phyloP scores from a whole-genome alignment of 2,888 invertebrate species.

The Leucania comma region DNA sequence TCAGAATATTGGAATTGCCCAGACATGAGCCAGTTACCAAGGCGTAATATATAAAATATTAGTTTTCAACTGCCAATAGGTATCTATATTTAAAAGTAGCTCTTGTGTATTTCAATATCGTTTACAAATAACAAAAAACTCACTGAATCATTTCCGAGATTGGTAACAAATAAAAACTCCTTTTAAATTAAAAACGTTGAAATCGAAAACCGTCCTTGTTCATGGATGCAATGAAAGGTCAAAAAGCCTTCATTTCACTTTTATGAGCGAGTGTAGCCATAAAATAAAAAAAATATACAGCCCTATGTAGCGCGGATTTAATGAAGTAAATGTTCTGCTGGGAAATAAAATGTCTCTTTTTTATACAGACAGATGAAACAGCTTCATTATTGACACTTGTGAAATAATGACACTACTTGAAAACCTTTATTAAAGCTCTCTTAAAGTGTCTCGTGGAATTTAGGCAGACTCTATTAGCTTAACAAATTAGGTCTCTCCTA shows the following conservation, averaged over 20 bases:
- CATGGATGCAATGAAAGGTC: slow-evolving; percentile 61
- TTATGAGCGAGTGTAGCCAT: slow-evolving; percentile 64
- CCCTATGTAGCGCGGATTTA: slow-evolving; percentile 59
- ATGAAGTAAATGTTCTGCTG: slow-evolving; percentile 67
- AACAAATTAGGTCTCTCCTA: slow-evolving; percentile 46
- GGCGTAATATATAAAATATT: neutral
- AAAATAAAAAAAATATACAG: slow-evolving; percentile 65
- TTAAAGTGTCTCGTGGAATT: slow-evolving; percentile 20
- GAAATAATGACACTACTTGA: slow-evolving; percentile 24
- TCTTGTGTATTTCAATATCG: neutral
- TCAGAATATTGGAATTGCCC: neutral
- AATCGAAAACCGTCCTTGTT: slow-evolving; percentile 41
- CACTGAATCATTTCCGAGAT: neutral
- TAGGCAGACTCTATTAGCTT: slow-evolving; percentile 32
- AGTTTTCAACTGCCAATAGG: neutral
- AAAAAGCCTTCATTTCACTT: slow-evolving; percentile 61
- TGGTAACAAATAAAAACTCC: slow-evolving; percentile 20
- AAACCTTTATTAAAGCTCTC: slow-evolving; percentile 1
- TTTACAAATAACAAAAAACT: slow-evolving; percentile 1
- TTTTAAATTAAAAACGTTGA: slow-evolving; percentile 30
- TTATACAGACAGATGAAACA: slow-evolving; percentile 32
- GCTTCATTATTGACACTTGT: slow-evolving; percentile 30
- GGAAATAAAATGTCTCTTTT: slow-evolving; percentile 62
- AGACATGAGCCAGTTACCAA: neutral
- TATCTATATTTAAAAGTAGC: neutral